Conservation (phyloP, 2,113 vertebrate species). For the Zosterops borbonicus region DNA sequence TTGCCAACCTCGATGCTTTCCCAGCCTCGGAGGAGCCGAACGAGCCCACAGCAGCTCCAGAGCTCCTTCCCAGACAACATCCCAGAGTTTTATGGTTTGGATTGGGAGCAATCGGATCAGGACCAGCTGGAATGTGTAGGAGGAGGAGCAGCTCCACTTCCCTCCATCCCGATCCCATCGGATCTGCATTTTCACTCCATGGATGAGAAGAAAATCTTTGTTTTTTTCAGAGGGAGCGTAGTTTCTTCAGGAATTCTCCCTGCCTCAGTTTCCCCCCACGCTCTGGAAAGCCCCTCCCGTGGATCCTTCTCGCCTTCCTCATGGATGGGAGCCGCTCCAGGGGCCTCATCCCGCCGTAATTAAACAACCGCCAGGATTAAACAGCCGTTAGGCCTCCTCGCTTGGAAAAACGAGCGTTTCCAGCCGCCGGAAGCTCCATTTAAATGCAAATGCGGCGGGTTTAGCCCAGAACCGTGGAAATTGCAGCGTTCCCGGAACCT, state of each 20-base stretch:
- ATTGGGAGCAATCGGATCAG: background rate
- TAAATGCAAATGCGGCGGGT: slow-evolving; percentile 75
- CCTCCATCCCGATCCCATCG: fast-evolving
- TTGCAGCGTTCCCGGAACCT: slow-evolving; percentile 5
- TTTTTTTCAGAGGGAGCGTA: fast-evolving
- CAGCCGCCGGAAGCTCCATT: slow-evolving; percentile 71
- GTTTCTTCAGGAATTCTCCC: background rate
- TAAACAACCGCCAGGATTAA: slow-evolving; percentile 65
- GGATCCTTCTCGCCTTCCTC: background rate
- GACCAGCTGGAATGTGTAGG: background rate
- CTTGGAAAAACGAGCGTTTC: slow-evolving; percentile 72
- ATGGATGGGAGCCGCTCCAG: background rate
- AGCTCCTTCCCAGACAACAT: background rate
- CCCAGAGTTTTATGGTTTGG: background rate
- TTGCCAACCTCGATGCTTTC: background rate
- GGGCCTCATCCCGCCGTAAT: slow-evolving; percentile 64
- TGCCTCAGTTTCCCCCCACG: background rate
- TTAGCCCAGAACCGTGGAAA: background rate
- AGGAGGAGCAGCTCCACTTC: fast-evolving
- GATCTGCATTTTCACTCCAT: fast-evolving
- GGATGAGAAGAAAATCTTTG: fast-evolving
- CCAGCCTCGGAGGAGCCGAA: background rate
- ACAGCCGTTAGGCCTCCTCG: slow-evolving; percentile 42
- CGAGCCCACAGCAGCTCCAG: background rate
- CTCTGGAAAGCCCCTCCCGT: fast-evolving